Evolutionary conservation across 2,113 vertebrate genomes (phyloP).

Genomic region (Cepphus grylle): DNA sequence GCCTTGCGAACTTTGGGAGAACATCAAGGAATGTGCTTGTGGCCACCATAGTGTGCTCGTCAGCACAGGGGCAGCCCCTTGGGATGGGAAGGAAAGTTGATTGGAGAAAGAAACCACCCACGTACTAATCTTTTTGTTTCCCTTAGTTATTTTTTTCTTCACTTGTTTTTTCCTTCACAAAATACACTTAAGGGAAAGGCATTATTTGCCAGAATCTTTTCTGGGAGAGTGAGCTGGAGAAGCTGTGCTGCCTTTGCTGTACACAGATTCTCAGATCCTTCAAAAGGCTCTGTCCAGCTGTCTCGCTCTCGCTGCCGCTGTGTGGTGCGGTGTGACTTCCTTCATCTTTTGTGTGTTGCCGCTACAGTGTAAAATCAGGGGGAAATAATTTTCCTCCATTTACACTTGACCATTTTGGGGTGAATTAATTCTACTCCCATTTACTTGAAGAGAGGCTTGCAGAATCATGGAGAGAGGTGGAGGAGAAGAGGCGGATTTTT

Average conservation of each 20-base stretch:
- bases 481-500: neutral
- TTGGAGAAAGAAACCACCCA: slow-evolving; percentile 26
- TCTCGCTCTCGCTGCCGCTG: neutral
- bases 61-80: neutral
- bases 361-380: slow-evolving; percentile 19
- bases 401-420: slow-evolving; percentile 21
- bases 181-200: neutral
- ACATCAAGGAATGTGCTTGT: neutral
- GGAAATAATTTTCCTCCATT: slow-evolving; percentile 31
- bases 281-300: slow-evolving; percentile 49
- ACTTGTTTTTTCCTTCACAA: neutral
- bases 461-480: neutral
- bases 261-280: slow-evolving; percentile 9
- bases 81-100: neutral
- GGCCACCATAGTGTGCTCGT: neutral
- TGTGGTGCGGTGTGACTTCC: slow-evolving; percentile 20
- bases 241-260: neutral
- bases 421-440: slow-evolving; percentile 16
- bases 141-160: neutral
- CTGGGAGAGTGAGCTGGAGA: slow-evolving; percentile 37
- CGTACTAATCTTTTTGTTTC: neutral
- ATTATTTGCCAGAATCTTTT: slow-evolving; percentile 41
- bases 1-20: neutral
- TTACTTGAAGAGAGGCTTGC: neutral
- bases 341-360: slow-evolving; percentile 44